Base-by-base conservation (phyloP, 2,797 vertebrate genomes). In the Melanotaenia boesemani region DNA sequence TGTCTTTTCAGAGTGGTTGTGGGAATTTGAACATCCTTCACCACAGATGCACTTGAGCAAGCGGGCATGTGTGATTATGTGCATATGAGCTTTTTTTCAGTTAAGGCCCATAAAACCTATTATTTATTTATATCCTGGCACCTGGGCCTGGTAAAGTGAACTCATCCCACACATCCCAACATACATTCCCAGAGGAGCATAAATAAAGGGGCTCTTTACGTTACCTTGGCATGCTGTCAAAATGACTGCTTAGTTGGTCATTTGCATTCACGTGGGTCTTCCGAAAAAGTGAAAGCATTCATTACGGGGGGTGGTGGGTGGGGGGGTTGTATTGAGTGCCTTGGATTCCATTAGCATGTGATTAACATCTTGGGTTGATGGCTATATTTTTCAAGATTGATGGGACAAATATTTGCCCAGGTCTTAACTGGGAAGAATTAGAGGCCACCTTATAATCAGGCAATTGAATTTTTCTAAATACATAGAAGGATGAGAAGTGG, bases 41-140 rank as follows among this genome's bases (percentile, higher is more conserved):
- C 82, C 80, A 66, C 90, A 93, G 88, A 94, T 86, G 90, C 90
- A 91, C 92, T 93, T 81, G 74, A 92, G 86, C 54, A 67, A 82
- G 67, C 70, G 78, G 75, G 78, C 83, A 74, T 86, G 79, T 84
- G 90, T 83, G 87, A 86, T 84, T 89, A 85, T 87, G 85, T 90
- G 84, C 73, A 83, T 76, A 52, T 90, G 83, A 87, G 80, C 70
- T 73, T 79, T 81, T 78, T 85, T 89, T 76, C 81, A 74, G 79
- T 87, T 81, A 84, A 81, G 79, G 77, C 82, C 88, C 80, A 87
- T 92, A 89, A 92, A 94, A 92, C 82, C 86, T 88, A 93, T 94
- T 93, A 92, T 93, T 93, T 90, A 92, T 93, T 93, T 91, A 93
- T 93, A 89, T 80, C 77, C 90, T 92, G 92, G 93, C 93, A 94